A percentile compares a stretch with the other conserved stretches of the same genome.
phyloP scores from a whole-genome alignment of 2,888 invertebrate species.

The Phaonia tiefii region DNA sequence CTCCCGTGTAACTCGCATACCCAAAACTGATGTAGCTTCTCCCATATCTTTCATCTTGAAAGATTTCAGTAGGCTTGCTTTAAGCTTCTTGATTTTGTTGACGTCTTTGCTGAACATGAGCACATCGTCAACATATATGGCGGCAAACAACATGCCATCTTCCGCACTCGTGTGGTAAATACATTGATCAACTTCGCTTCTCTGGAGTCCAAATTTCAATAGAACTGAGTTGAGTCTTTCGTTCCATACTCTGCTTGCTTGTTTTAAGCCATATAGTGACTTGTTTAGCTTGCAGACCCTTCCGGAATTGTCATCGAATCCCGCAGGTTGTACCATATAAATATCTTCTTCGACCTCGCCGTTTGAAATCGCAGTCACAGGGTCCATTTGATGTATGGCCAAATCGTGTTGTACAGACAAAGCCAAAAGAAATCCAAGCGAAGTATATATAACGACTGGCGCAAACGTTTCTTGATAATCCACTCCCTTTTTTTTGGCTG shows the following conservation, averaged over 20 bases:
- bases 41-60: constrained; percentile 57
- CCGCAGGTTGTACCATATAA: constrained; percentile 22
- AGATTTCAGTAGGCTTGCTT: constrained; percentile 30
- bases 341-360: constrained; percentile 29
- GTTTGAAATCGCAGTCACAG: constrained; percentile 51
- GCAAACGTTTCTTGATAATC: constrained; percentile 62
- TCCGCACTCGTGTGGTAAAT: background rate
- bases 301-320: constrained; percentile 1
- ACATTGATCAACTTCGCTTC: constrained; percentile 36
- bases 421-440: constrained; percentile 42
- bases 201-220: background rate
- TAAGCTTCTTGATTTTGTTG: constrained; percentile 28
- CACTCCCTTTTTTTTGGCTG: background rate
- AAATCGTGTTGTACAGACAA: constrained; percentile 47
- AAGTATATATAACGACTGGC: constrained; percentile 1
- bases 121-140: constrained; percentile 64
- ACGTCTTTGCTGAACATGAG: constrained; percentile 56
- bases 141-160: constrained; percentile 38
- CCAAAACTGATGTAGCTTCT: constrained; percentile 43
- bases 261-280: constrained; percentile 49
- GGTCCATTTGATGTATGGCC: constrained; percentile 54
- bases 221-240: constrained; percentile 53
- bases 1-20: constrained; percentile 35
- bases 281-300: constrained; percentile 44
- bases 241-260: constrained; percentile 60